Evolutionary conservation across 2,888 invertebrate genomes (phyloP), one percentile per base, ranked within the genome.

Genomic region (Agonopterix heracliana): DNA sequence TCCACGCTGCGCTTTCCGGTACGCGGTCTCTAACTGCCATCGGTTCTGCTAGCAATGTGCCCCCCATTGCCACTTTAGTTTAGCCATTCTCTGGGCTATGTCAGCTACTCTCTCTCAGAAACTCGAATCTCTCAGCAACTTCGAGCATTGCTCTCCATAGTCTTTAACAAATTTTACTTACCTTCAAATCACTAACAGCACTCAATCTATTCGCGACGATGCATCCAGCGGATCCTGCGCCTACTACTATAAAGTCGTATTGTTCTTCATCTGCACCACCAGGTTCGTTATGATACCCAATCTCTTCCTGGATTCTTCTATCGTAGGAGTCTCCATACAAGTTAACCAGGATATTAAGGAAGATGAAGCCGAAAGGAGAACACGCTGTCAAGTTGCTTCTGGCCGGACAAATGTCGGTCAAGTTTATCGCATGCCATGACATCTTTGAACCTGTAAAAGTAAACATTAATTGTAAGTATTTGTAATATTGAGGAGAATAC

Each of bases 241-340:
- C 26, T 5, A 81, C 77, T 1, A 82, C 68, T 3, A 82, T 72
- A 26, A 82, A 82, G 41, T 82, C 81, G 46, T 71, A 81, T 34
- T 69, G 67, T 26, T 66, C 62, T n/a, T 26, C 46, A 3, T 64
- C 53, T 38, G n/a, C 4, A 10, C 5, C 38, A 3, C 10, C 38
- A 10, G 11, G 10, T 38, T 38, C 38, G n/a, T 11, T 11, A n/a
- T 11, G 1, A n/a, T 38, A 38, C 0, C 11, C 38, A 38, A 11
- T 38, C 11, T 10, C n/a, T 26, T 38, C 38, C 38, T 38, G 38
- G 10, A 38, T 11, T 38, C 38, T 38, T 38, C 38, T 38, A 38
- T 38, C 38, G 7, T 38, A 38, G 4, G 38, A 38, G 38, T 38
- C 38, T 38, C n/a, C 10, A 5, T 38, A 38, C 38, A 38, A 11